Percentiles rank a stretch among this genome's conserved stretches.
Conservation (phyloP, 2,888 invertebrate genomes). For the Dorcus hopei region DNA sequence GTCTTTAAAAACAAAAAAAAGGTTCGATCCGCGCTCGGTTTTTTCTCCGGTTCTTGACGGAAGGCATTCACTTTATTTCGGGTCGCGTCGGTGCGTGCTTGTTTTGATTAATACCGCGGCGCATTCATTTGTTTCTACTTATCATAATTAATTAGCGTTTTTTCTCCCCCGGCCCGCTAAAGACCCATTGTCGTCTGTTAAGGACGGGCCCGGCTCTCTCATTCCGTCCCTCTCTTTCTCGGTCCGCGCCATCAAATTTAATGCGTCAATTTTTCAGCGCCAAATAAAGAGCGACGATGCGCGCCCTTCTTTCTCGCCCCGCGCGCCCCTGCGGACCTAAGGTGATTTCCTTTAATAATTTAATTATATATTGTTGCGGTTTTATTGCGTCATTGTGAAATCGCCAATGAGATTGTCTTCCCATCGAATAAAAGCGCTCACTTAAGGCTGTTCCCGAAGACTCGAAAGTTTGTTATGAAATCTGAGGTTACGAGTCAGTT, state of each 20-base stretch:
- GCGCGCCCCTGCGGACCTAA: not conserved
- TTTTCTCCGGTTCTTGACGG: slow-evolving; percentile 31
- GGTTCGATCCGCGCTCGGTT: too few species aligned
- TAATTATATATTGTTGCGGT: not conserved
- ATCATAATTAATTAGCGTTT: slow-evolving; percentile 47
- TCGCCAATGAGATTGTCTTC: too few species aligned
- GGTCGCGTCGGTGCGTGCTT: slow-evolving; percentile 36
- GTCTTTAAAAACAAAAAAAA: too few species aligned
- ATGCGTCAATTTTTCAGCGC: slow-evolving; percentile 17
- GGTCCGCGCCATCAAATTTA: slow-evolving; percentile 16
- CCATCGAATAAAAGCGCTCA: too few species aligned
- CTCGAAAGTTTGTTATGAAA: too few species aligned
- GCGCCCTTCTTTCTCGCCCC: not conserved
- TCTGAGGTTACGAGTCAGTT: too few species aligned
- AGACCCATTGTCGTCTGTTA: slow-evolving; percentile 29
- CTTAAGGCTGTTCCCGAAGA: too few species aligned
- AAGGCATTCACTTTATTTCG: slow-evolving; percentile 36
- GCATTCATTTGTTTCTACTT: slow-evolving; percentile 47
- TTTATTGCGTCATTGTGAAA: too few species aligned
- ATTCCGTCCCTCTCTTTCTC: not conserved
- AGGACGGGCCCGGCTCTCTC: not conserved
- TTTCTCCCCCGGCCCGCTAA: slow-evolving; percentile 29
- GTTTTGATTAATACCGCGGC: slow-evolving; percentile 44
- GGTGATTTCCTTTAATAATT: not conserved
- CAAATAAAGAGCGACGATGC: slow-evolving; percentile 12